These are phyloP conservation scores for Pterocles burchelli DNA, from an alignment of 2,113 vertebrate species.

Conservation along the genomic window DNA sequence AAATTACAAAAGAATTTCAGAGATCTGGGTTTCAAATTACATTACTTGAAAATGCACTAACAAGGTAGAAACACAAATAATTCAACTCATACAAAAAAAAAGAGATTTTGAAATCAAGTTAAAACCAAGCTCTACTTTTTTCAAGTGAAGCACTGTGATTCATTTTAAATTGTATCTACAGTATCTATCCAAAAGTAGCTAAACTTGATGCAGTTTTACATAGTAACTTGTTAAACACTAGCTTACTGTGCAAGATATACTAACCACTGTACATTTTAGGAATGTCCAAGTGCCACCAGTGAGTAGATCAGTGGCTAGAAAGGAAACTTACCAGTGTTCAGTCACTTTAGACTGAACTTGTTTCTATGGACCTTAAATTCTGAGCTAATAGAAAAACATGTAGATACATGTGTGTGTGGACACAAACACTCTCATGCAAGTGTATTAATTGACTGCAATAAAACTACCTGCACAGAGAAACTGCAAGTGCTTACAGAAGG, in stretches of 20 bases:
- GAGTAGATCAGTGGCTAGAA: neutral
- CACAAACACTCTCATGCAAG: neutral
- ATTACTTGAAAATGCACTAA: neutral
- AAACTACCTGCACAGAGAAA: neutral
- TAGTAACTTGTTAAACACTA: neutral
- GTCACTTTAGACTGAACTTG: neutral
- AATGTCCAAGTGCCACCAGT: neutral
- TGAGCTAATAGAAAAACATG: neutral
- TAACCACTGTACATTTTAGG: neutral
- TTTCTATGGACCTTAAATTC: neutral
- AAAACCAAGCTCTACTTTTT: neutral
- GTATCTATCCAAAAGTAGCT: neutral
- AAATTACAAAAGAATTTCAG: conserved; percentile 4
- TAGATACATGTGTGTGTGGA: too few species aligned
- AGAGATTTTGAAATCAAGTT: neutral
- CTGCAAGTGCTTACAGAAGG: neutral
- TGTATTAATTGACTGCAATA: neutral
- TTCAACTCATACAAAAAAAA: neutral
- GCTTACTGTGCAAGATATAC: neutral
- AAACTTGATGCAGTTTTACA: neutral
- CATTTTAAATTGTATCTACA: neutral
- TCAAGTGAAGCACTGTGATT: neutral
- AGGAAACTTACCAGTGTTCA: neutral
- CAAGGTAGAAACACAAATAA: neutral
- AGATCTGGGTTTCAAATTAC: neutral